Percentiles rank a stretch among this genome's conserved stretches.
phyloP scores from a whole-genome alignment of 1,140 invertebrate genomes.

The Drosophila ambigua region DNA sequence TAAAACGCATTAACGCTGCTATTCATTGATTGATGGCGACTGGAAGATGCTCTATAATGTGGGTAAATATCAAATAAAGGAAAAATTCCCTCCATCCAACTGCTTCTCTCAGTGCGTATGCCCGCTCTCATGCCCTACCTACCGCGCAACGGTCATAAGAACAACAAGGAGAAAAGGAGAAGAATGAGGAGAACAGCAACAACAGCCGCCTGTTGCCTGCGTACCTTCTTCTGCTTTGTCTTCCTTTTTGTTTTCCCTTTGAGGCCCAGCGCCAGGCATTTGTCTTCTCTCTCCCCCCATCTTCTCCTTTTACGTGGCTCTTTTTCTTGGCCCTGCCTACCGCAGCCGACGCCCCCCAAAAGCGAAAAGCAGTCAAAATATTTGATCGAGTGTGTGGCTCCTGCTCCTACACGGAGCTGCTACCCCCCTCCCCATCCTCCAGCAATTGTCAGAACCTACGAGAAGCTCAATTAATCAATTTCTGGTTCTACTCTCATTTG shows the following conservation, averaged over 20 bases:
- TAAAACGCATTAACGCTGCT: slow-evolving; percentile 32
- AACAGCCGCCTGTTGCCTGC: slow-evolving; percentile 3
- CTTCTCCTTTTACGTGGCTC: background rate
- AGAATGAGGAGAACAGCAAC: too few relatives aligned
- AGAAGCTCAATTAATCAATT: slow-evolving; percentile 66
- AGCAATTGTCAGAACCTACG: slow-evolving; percentile 25
- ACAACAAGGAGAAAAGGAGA: too few relatives aligned
- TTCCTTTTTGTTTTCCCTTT: background rate
- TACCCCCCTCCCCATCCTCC: background rate
- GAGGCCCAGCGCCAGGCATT: slow-evolving; percentile 44
- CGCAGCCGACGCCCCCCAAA: background rate
- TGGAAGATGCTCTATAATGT: background rate
- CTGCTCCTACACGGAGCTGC: slow-evolving; percentile 2
- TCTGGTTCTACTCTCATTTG: slow-evolving; percentile 39
- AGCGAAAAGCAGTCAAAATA: slow-evolving; percentile 59
- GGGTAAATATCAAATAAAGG: background rate
- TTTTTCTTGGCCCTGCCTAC: too few relatives aligned
- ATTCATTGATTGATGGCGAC: background rate
- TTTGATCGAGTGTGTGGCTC: slow-evolving; percentile 62
- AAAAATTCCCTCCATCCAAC: background rate
- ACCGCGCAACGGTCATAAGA: background rate
- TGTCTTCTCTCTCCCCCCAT: slow-evolving; percentile 11
- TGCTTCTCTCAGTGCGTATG: slow-evolving; percentile 1
- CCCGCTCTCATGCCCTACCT: background rate
- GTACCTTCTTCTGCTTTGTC: background rate